These are phyloP conservation scores for Polyploca ridens DNA, from an alignment of 2,888 invertebrate species.

Conservation along the genomic window DNA sequence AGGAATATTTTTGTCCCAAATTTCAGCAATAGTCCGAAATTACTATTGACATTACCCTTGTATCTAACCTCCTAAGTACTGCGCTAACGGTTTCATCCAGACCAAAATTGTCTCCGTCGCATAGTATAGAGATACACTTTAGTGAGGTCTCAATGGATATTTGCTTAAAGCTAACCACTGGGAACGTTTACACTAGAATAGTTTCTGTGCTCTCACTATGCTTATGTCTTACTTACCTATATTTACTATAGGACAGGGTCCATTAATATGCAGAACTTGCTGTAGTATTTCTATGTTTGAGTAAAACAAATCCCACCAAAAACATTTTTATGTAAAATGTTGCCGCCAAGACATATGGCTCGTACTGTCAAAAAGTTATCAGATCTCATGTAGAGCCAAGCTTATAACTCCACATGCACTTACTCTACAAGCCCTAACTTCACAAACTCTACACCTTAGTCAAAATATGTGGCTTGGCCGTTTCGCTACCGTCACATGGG, in stretches of 20 bases:
- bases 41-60: background rate
- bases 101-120: conserved; percentile 8
- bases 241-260: background rate
- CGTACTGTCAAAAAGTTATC: too few species aligned
- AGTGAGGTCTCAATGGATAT: conserved; percentile 14
- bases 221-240: background rate
- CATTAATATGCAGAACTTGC: background rate
- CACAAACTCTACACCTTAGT: too few species aligned
- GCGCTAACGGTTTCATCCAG: conserved; percentile 11
- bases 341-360: too few species aligned
- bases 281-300: background rate
- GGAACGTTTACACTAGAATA: conserved; percentile 7
- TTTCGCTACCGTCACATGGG: too few species aligned
- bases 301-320: too few species aligned
- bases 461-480: too few species aligned
- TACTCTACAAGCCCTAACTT: too few species aligned
- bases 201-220: conserved; percentile 9
- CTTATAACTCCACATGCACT: too few species aligned
- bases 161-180: conserved; percentile 11
- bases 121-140: conserved; percentile 11
- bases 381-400: too few species aligned
- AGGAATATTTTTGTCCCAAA: background rate
- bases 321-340: too few species aligned
- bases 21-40: conserved; percentile 18
- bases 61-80: conserved; percentile 1